A percentile compares a stretch with the other conserved stretches of the same genome.
These are phyloP conservation scores for Aproaerema taeniolella DNA, from an alignment of 2,888 invertebrate genomes.

Conservation along the genomic window DNA sequence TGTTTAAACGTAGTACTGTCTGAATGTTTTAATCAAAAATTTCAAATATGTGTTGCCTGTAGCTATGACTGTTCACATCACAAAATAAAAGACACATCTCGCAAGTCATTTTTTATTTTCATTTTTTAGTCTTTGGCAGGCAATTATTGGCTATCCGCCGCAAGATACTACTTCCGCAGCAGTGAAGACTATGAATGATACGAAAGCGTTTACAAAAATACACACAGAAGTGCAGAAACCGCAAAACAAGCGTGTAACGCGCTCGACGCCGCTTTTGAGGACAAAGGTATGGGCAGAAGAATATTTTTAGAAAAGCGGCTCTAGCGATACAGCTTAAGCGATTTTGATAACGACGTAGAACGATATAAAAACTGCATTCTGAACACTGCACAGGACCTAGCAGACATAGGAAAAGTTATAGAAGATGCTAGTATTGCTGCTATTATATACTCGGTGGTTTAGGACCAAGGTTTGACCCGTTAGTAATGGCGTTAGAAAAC, in stretches of 20 bases:
- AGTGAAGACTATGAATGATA: background rate
- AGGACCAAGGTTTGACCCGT: background rate
- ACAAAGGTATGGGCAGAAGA: background rate
- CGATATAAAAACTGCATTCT: background rate
- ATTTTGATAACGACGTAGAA: background rate
- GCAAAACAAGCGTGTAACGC: too few species aligned
- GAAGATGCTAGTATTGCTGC: slow-evolving; percentile 1
- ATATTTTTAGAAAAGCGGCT: background rate
- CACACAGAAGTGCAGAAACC: background rate
- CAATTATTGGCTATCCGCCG: background rate
- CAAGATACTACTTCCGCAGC: background rate
- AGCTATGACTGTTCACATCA: too few species aligned
- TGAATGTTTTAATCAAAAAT: too few species aligned
- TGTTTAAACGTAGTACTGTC: too few species aligned
- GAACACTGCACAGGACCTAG: background rate
- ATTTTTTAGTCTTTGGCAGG: background rate
- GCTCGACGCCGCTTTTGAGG: too few species aligned
- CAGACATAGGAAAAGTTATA: background rate
- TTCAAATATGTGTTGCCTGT: too few species aligned
- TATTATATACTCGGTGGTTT: background rate
- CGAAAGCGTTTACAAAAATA: background rate
- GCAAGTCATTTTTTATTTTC: too few species aligned
- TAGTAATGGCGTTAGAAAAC: slow-evolving; percentile 2
- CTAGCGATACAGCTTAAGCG: background rate
- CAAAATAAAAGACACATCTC: too few species aligned